A percentile compares a stretch with the other conserved stretches of the same genome.
phyloP scores from a whole-genome alignment of 2,113 vertebrate species.

The Oceanodroma tethys region DNA sequence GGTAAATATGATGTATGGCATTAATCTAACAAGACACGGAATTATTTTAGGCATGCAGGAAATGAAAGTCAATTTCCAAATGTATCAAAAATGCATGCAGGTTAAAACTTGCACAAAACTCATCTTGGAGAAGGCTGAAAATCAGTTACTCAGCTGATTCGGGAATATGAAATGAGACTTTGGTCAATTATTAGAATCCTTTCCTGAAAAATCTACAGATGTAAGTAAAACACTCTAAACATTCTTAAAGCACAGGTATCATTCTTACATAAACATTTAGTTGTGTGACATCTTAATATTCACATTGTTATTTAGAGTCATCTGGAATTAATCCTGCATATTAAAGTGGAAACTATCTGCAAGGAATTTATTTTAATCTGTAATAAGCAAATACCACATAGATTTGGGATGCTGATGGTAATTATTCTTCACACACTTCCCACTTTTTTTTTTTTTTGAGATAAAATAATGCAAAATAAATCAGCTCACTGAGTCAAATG shows the following conservation, averaged over 20 bases:
- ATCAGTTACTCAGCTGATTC: neutral
- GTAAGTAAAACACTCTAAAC: neutral
- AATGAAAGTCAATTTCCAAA: conserved; percentile 51
- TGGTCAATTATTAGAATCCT: neutral
- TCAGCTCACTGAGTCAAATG: neutral
- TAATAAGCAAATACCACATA: neutral
- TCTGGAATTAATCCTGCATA: neutral
- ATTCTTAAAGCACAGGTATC: neutral
- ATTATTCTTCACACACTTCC: neutral
- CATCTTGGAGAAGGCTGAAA: conserved; percentile 6
- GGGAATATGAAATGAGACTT: conserved; percentile 13
- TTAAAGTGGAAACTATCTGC: neutral
- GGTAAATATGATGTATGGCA: conserved; percentile 39
- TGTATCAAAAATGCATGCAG: conserved; percentile 53
- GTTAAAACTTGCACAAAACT: conserved; percentile 46
- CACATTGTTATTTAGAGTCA: neutral
- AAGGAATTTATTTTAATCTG: neutral
- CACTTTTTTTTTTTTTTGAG: neutral
- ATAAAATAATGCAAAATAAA: neutral
- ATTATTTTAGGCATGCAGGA: conserved; percentile 42
- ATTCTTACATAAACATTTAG: neutral
- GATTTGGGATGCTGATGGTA: neutral
- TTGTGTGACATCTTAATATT: neutral
- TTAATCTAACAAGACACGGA: conserved; percentile 33
- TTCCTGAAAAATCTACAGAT: neutral